These are phyloP conservation scores for Agrypnia vestita DNA, from an alignment of 1,140 invertebrate genomes.

Conservation along the genomic window DNA sequence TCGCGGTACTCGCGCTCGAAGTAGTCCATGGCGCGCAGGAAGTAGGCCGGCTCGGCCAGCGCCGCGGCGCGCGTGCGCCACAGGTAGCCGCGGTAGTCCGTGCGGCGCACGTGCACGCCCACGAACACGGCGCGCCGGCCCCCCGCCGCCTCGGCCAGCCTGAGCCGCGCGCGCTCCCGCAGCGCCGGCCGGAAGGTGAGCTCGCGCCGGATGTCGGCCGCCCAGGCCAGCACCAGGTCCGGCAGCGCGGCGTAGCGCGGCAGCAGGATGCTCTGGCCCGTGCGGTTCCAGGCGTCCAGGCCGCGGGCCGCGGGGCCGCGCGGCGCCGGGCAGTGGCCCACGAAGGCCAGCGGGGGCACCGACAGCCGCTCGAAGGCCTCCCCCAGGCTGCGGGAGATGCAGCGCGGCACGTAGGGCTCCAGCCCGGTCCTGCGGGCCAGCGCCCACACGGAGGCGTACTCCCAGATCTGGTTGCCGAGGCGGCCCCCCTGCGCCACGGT, in stretches of 20 bases:
- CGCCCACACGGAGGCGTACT: constrained; percentile 78
- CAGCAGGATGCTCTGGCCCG: constrained; percentile 76
- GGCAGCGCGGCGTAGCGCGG: constrained; percentile 74
- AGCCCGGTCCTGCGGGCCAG: constrained; percentile 73
- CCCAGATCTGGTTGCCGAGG: constrained; percentile 80
- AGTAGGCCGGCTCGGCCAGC: constrained; percentile 74
- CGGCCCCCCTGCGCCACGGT: constrained; percentile 75
- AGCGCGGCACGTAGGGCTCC: constrained; percentile 75
- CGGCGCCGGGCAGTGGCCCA: constrained; percentile 73
- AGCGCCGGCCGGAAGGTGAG: constrained; percentile 73
- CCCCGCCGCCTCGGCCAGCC: constrained; percentile 63
- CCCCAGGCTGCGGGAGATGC: constrained; percentile 73
- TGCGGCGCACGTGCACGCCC: constrained; percentile 76
- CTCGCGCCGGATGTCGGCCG: constrained; percentile 74
- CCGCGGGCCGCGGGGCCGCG: constrained; percentile 68
- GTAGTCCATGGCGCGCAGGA: constrained; percentile 74
- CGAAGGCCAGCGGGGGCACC: constrained; percentile 75
- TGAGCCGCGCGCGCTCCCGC: constrained; percentile 68
- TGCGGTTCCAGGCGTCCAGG: constrained; percentile 74
- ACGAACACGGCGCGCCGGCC: constrained; percentile 69
- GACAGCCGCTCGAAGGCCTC: constrained; percentile 74
- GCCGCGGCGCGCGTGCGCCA: constrained; percentile 70
- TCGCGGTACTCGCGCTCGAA: constrained; percentile 72
- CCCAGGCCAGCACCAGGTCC: constrained; percentile 74
- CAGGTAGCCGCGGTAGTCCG: constrained; percentile 76